These are phyloP conservation scores for Deladenus siricidicola DNA, from an alignment of 2,888 invertebrate species.

Conservation along the genomic window DNA sequence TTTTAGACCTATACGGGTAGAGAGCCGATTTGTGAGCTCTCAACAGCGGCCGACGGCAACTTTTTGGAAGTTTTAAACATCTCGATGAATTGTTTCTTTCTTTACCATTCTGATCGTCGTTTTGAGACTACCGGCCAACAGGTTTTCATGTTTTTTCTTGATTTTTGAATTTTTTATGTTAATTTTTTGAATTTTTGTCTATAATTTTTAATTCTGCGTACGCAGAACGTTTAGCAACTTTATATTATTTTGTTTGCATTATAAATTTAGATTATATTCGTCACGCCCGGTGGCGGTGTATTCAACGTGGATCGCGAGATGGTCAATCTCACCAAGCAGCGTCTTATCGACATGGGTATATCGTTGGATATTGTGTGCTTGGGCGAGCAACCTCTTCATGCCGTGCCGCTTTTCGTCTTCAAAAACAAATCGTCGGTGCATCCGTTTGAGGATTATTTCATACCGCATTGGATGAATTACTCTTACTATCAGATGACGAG, in stretches of 20 bases:
- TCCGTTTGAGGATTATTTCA: constrained; percentile 45
- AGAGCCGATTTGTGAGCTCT: constrained; percentile 51
- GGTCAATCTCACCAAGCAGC: constrained; percentile 93
- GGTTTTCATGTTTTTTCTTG: constrained; percentile 21
- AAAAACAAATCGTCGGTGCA: constrained; percentile 23
- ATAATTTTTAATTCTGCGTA: no score
- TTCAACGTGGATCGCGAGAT: constrained; percentile 94
- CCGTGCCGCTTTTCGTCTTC: constrained; percentile 77
- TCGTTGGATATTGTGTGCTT: constrained; percentile 60
- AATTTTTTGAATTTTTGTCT: background rate
- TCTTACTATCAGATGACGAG: constrained; percentile 39
- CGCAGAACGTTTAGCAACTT: no score
- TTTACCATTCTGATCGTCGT: constrained; percentile 90
- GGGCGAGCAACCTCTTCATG: constrained; percentile 95
- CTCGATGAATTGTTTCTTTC: constrained; percentile 64
- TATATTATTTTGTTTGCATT: background rate
- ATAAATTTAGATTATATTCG: constrained; percentile 68
- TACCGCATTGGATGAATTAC: constrained; percentile 54
- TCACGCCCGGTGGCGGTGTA: constrained; percentile 95
- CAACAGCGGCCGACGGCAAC: constrained; percentile 72
- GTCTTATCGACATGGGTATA: constrained; percentile 84
- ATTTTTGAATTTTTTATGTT: no score
- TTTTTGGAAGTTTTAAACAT: constrained; percentile 81
- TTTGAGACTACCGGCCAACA: constrained; percentile 96
- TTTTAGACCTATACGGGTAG: constrained; percentile 9